These are phyloP conservation scores for Dolichotis patagonum DNA, from an alignment of 2,113 vertebrate species.

Conservation along the genomic window DNA sequence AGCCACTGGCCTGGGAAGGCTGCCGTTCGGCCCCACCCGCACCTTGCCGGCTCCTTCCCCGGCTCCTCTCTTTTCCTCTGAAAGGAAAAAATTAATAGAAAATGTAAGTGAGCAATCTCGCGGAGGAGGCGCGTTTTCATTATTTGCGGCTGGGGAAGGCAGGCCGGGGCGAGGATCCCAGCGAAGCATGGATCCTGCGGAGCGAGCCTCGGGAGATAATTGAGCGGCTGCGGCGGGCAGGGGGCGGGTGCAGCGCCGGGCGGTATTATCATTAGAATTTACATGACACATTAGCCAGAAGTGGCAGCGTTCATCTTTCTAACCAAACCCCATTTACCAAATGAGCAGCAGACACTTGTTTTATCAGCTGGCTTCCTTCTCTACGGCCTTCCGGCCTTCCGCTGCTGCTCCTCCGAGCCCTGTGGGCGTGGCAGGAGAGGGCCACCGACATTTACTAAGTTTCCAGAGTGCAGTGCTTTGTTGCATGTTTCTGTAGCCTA, in stretches of 20 bases:
- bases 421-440: background rate
- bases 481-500: background rate
- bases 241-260: slow-evolving; percentile 64
- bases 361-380: slow-evolving; percentile 60
- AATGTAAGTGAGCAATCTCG: slow-evolving; percentile 86
- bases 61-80: slow-evolving; percentile 74
- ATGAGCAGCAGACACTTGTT: slow-evolving; percentile 78
- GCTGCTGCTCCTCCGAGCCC: background rate
- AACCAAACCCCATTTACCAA: slow-evolving; percentile 83
- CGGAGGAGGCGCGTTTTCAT: slow-evolving; percentile 79
- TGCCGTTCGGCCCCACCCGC: background rate
- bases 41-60: background rate
- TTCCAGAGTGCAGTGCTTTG: background rate
- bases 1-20: background rate
- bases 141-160: slow-evolving; percentile 82
- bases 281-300: slow-evolving; percentile 86
- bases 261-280: slow-evolving; percentile 85
- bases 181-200: slow-evolving; percentile 80
- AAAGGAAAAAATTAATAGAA: slow-evolving; percentile 85
- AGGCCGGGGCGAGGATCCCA: slow-evolving; percentile 79
- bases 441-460: background rate
- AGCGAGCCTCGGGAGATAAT: slow-evolving; percentile 84
- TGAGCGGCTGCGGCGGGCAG: slow-evolving; percentile 58
- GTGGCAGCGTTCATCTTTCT: slow-evolving; percentile 84
- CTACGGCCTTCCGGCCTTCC: background rate